These are phyloP conservation scores for Drosophila recens DNA, from an alignment of 2,888 invertebrate genomes.

Conservation along the genomic window DNA sequence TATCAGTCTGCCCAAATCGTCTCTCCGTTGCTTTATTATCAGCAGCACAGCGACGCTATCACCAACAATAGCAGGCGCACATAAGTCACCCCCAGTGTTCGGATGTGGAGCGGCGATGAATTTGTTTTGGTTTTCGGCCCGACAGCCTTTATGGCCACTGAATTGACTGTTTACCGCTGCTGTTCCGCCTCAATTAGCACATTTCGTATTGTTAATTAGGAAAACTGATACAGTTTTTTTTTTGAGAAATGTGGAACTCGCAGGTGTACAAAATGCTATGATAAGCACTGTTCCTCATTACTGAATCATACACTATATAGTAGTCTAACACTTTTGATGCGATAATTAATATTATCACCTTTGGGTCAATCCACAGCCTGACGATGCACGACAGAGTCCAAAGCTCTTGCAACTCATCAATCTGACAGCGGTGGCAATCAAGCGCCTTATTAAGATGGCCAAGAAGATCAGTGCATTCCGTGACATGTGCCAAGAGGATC, in stretches of 20 bases:
- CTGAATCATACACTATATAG: constrained; percentile 38
- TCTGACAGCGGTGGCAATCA: constrained; percentile 95
- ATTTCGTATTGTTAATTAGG: constrained; percentile 73
- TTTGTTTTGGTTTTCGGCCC: constrained; percentile 25
- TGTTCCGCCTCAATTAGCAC: constrained; percentile 74
- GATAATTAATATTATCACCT: constrained; percentile 45
- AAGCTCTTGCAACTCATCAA: constrained; percentile 93
- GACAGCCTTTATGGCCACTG: constrained; percentile 42
- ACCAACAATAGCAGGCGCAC: constrained; percentile 68
- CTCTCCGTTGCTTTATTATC: constrained; percentile 56
- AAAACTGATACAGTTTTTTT: constrained; percentile 63
- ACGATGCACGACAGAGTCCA: constrained; percentile 87
- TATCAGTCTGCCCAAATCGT: constrained; percentile 54
- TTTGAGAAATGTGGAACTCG: constrained; percentile 53
- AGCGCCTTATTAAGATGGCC: constrained; percentile 93
- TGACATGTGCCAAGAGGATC: constrained; percentile 97
- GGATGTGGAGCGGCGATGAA: constrained; percentile 11
- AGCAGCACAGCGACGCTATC: constrained; percentile 57
- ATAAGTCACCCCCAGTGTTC: constrained; percentile 41
- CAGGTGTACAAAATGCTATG: constrained; percentile 62
- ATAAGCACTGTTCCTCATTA: constrained; percentile 43
- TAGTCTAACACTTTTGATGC: constrained; percentile 13
- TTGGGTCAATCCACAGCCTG: constrained; percentile 67
- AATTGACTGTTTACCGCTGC: constrained; percentile 54
- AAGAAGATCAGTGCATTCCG: constrained; percentile 95